These are phyloP conservation scores for Montipora cactus DNA, from an alignment of 64 coral and sea anemone genomes.

Conservation along the genomic window DNA sequence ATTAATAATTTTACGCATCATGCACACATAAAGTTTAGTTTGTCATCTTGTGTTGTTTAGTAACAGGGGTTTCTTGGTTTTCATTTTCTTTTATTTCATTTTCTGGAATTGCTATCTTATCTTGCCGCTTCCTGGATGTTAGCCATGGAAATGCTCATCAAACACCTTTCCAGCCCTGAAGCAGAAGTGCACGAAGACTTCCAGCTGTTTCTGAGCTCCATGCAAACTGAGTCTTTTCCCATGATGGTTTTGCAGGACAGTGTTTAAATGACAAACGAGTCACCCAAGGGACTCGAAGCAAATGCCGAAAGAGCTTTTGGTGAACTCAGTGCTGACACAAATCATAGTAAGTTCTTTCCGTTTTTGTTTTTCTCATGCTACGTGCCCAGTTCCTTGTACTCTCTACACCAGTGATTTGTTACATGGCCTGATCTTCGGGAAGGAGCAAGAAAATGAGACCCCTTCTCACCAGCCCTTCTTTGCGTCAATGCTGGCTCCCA, in stretches of 20 bases:
- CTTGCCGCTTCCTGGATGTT: conserved; percentile 98
- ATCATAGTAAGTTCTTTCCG: conserved; percentile 74
- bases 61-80: neutral
- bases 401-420: too few relatives aligned
- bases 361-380: neutral
- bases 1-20: too few relatives aligned
- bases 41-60: too few relatives aligned
- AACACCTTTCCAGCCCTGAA: conserved; percentile 76
- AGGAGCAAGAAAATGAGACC: too few relatives aligned
- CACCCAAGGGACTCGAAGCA: conserved; percentile 93
- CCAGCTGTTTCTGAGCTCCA: conserved; percentile 96
- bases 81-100: neutral
- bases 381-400: neutral
- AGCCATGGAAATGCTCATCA: conserved; percentile 88
- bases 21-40: too few relatives aligned
- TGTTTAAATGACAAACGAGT: conserved; percentile 96
- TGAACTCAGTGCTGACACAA: conserved; percentile 85
- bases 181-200: conserved; percentile 97
- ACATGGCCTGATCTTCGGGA: too few relatives aligned
- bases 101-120: conserved; percentile 90
- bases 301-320: conserved; percentile 97
- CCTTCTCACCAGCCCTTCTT: too few relatives aligned
- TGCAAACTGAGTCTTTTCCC: conserved; percentile 91
- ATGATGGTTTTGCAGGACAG: conserved; percentile 98
- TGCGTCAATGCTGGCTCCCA: too few relatives aligned